phyloP scores from a whole-genome alignment of 2,888 invertebrate species.

The Mamestra brassicae region DNA sequence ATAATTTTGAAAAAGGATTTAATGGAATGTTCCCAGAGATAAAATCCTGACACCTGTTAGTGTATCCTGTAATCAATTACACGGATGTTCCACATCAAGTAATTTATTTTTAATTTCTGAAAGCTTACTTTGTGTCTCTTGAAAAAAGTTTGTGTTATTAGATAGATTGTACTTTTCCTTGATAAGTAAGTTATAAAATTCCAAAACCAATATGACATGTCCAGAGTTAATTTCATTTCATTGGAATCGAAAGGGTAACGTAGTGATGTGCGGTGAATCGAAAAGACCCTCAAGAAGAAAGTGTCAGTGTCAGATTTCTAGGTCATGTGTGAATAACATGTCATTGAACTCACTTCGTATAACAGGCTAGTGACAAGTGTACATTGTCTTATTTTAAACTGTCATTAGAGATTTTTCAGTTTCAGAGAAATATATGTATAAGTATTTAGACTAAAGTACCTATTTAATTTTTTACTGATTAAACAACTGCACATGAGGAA shows the following conservation, averaged over 20 bases:
- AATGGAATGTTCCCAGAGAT: not conserved
- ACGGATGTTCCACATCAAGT: not conserved
- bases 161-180: not conserved
- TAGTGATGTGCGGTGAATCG: slow-evolving; percentile 81
- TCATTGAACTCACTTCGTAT: slow-evolving; percentile 84
- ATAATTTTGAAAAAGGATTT: too few species aligned
- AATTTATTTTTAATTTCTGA: not conserved
- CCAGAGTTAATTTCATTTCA: slow-evolving; percentile 62
- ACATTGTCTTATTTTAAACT: slow-evolving; percentile 47
- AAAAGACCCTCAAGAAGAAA: slow-evolving; percentile 86
- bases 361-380: slow-evolving; percentile 79
- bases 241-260: slow-evolving; percentile 72
- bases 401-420: slow-evolving; percentile 37
- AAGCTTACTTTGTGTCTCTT: not conserved
- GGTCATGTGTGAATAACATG: slow-evolving; percentile 87
- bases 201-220: slow-evolving; percentile 43
- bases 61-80: too few species aligned
- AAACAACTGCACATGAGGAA: not conserved
- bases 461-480: not conserved
- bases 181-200: slow-evolving; percentile 1
- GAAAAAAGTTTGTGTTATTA: not conserved
- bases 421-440: slow-evolving; percentile 8
- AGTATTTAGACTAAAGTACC: not conserved
- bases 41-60: not conserved
- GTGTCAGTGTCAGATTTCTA: slow-evolving; percentile 86